These are phyloP conservation scores for Patella caerulea DNA, from an alignment of 2,888 invertebrate genomes.

Conservation along the genomic window DNA sequence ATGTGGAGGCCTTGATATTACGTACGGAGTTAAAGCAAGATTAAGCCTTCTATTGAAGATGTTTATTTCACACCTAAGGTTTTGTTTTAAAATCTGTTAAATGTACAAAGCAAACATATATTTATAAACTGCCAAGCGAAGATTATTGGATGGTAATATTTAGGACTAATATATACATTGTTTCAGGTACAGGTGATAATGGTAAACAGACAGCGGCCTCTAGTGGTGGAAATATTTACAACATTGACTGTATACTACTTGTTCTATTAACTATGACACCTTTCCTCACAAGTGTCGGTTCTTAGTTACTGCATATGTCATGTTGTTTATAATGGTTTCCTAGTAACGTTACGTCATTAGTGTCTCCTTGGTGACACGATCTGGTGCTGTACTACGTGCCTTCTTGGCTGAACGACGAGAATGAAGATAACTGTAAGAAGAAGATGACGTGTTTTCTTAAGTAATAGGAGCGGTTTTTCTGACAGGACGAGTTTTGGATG, in stretches of 20 bases:
- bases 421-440: no score
- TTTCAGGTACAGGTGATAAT: conserved; percentile 9
- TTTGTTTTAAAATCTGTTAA: no score
- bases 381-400: conserved; percentile 9
- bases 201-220: not conserved
- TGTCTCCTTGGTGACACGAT: not conserved
- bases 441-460: no score
- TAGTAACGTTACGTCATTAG: not conserved
- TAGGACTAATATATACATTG: not conserved
- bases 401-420: conserved; percentile 2
- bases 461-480: no score
- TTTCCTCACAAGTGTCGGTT: not conserved
- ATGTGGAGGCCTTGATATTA: no score
- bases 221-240: not conserved
- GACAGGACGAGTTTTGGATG: no score
- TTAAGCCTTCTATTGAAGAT: no score
- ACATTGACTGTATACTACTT: not conserved
- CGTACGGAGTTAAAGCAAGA: no score
- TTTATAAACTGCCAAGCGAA: no score
- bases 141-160: no score
- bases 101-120: no score
- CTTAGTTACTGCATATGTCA: not conserved
- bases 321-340: not conserved
- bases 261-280: not conserved
- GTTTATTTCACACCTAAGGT: no score